Base-by-base conservation (phyloP, 2,888 invertebrate genomes). In the Eupithecia exiguata region DNA sequence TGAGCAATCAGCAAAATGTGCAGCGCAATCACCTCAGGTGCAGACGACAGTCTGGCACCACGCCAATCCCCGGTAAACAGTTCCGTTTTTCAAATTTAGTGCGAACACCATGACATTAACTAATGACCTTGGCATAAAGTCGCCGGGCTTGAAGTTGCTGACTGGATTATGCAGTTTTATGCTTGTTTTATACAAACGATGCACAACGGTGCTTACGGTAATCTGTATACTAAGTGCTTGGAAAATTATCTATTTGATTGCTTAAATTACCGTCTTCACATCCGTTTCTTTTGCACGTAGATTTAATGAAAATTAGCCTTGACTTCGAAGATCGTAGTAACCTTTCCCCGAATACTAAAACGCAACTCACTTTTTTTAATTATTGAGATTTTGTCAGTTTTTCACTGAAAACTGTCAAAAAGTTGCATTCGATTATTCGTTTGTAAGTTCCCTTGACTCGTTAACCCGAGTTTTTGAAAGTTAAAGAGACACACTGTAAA, bases 71-170 rank as follows among this genome's bases (percentile, higher is more conserved):
- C 70, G 76, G 77, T 76, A 81, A 80, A 80, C 81, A 78, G 76
- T 79, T 76, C 79, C 71, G 77, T 78, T 79, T 81, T 80, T 78
- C 73, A 75, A 77, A 75, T 79, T 77, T 76, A 77, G 77, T 80
- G 76, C 74, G 75, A 76, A 79, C 79, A 77, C 76, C 75, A 70
- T 74, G 76, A 75, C 75, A 74, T 79, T 80, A 78, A 79, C 77
- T 77, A 79, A 81, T 78, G 78, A 77, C 72, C 68, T 14, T 68
- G 53, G 61, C 61, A 61, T 76, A 71, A 73, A 66, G 36, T 65
- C 18, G 66, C 21, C 21, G 70, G 49, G 46, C 68, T 75, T 63
- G 46, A 75, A 71, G 49, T n/a, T 38, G 72, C 75, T 72, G 72
- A 70, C 72, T 73, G 43, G 25, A 35, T 46, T 49, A 73, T 65